Conservation (phyloP, 1,140 invertebrate genomes). For the Anagrus nilaparvatae region DNA sequence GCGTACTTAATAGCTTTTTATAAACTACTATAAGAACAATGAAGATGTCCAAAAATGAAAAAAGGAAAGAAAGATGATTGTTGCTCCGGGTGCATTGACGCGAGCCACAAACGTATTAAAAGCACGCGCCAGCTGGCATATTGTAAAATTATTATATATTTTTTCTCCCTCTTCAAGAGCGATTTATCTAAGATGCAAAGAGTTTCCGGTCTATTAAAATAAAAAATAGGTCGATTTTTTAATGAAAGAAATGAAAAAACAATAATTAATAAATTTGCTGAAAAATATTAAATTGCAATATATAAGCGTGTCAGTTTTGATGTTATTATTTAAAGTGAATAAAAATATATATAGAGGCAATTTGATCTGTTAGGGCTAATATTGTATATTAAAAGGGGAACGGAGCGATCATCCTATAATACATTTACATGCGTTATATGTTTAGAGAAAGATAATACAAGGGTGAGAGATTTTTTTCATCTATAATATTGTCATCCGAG, state of each 20-base stretch:
- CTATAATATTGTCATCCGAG: slow-evolving; percentile 41
- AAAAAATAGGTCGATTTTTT: slow-evolving; percentile 11
- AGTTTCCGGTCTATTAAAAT: too few species aligned
- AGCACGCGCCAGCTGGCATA: slow-evolving; percentile 45
- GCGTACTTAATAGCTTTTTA: too few species aligned
- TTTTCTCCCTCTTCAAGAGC: too few species aligned
- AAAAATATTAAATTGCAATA: too few species aligned
- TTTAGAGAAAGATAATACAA: slow-evolving; percentile 24
- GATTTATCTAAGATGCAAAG: too few species aligned
- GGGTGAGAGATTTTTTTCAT: slow-evolving; percentile 43
- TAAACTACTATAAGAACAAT: too few species aligned
- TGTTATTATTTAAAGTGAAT: background rate
- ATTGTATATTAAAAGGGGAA: slow-evolving; percentile 11
- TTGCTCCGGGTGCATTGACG: slow-evolving; percentile 40
- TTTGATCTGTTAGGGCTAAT: too few species aligned
- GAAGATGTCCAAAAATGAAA: slow-evolving; percentile 19
- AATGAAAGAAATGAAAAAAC: too few species aligned
- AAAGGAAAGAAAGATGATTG: slow-evolving; percentile 24
- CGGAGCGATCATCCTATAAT: slow-evolving; percentile 43
- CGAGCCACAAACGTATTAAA: slow-evolving; percentile 27
- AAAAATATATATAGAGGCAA: too few species aligned
- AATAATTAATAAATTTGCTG: too few species aligned
- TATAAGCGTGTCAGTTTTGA: too few species aligned
- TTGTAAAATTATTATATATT: background rate
- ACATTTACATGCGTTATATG: slow-evolving; percentile 39